Conservation (phyloP, 1,140 invertebrate genomes). For the Ptiloglossa arizonensis region DNA sequence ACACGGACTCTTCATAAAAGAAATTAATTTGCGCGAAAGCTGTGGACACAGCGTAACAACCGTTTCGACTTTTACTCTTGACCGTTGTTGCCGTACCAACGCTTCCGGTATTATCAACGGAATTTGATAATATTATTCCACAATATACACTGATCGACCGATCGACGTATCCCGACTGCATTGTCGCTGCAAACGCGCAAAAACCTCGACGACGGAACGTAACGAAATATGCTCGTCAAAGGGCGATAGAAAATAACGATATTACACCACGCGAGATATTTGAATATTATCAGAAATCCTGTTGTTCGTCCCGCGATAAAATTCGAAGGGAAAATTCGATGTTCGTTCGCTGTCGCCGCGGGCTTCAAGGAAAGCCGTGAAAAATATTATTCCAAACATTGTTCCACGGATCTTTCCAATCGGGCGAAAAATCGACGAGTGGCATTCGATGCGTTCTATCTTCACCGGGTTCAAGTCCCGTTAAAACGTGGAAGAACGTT, state of each 20-base stretch:
- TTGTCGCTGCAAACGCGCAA: no score
- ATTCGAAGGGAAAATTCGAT: constrained; percentile 1
- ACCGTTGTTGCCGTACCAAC: background rate
- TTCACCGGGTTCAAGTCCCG: constrained; percentile 6
- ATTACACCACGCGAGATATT: background rate
- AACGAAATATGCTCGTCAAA: background rate
- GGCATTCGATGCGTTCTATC: constrained; percentile 17
- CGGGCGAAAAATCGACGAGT: constrained; percentile 1
- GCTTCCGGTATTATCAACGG: background rate
- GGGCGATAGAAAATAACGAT: background rate
- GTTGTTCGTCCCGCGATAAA: background rate
- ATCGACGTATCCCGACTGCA: no score
- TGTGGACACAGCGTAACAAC: constrained; percentile 5
- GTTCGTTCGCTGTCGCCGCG: background rate
- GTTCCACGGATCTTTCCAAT: background rate
- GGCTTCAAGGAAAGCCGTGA: background rate
- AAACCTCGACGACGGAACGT: no score
- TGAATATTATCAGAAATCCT: background rate
- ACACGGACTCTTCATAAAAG: background rate
- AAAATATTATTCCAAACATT: background rate
- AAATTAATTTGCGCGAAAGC: constrained; percentile 29
- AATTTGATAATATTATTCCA: constrained; percentile 3
- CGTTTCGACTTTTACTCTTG: background rate
- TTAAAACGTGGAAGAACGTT: constrained; percentile 6
- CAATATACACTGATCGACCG: background rate